Percentiles rank a stretch among this genome's conserved stretches.
Conservation (phyloP, 2,888 invertebrate genomes). For the Lagria hirta region DNA sequence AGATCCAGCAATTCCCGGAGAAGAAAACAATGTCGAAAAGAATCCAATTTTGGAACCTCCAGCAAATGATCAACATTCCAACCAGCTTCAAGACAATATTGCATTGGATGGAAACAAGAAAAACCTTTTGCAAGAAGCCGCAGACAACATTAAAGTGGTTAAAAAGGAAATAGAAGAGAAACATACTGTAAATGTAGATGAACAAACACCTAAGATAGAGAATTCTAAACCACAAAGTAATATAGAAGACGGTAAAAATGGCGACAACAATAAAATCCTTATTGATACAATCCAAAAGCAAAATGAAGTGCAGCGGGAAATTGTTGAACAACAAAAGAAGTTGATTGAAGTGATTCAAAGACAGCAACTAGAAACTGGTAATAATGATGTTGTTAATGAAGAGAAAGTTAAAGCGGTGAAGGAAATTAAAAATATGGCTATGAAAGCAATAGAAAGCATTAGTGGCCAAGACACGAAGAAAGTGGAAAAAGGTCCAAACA, state of each 20-base stretch:
- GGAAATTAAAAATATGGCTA: slow-evolving; percentile 48
- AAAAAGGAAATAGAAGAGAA: slow-evolving; percentile 8
- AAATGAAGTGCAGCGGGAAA: slow-evolving; percentile 66
- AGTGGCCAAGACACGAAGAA: slow-evolving; percentile 34
- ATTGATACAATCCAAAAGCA: slow-evolving; percentile 69
- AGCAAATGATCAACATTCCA: no score
- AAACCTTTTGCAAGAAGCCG: no score
- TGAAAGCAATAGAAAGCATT: slow-evolving; percentile 48
- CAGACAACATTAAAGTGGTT: slow-evolving; percentile 1
- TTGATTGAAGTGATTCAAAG: slow-evolving; percentile 36
- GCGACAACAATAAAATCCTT: slow-evolving; percentile 53
- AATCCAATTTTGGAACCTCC: no score
- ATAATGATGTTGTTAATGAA: slow-evolving; percentile 36
- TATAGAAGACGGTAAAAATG: slow-evolving; percentile 45
- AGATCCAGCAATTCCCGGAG: neutral
- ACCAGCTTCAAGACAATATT: no score
- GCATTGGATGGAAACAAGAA: slow-evolving; percentile 17
- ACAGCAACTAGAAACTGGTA: slow-evolving; percentile 37
- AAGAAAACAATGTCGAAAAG: no score
- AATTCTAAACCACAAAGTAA: no score
- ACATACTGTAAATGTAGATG: slow-evolving; percentile 54
- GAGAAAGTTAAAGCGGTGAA: slow-evolving; percentile 48
- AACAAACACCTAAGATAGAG: slow-evolving; percentile 53
- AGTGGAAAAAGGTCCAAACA: no score
- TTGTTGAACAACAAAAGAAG: slow-evolving; percentile 66